A percentile compares a stretch with the other conserved stretches of the same genome.
Evolutionary conservation across 2,113 vertebrate genomes (phyloP).

Genomic region (Alethe diademata): DNA sequence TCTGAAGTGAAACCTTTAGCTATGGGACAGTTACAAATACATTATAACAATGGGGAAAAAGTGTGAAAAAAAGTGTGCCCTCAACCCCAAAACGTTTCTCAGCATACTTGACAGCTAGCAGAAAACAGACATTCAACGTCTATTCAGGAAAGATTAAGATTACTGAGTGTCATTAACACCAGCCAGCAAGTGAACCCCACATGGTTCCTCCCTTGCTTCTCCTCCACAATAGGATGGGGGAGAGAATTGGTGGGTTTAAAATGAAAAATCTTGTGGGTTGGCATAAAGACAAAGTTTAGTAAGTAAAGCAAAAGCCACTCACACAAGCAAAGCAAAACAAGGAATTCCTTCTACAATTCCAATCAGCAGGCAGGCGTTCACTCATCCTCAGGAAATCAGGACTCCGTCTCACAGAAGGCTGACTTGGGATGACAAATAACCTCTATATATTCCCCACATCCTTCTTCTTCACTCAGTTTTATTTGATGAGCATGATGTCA

Average conservation of each 20-base stretch:
- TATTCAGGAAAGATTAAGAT: background rate
- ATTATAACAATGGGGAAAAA: background rate
- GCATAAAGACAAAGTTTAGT: background rate
- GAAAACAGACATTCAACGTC: background rate
- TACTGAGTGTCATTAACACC: background rate
- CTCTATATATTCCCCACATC: background rate
- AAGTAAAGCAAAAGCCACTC: background rate
- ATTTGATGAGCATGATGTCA: background rate
- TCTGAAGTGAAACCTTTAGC: background rate
- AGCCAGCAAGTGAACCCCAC: background rate
- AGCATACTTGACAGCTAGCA: background rate
- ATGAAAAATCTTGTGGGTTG: background rate
- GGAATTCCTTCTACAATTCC: background rate
- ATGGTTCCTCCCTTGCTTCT: fast-evolving
- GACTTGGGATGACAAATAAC: background rate
- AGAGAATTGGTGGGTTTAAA: background rate
- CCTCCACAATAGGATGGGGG: background rate
- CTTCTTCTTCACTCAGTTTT: background rate
- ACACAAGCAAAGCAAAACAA: background rate
- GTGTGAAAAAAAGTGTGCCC: background rate
- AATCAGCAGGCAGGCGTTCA: background rate
- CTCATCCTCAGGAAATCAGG: background rate
- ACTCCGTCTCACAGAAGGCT: background rate
- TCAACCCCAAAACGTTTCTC: background rate
- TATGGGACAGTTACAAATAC: background rate